These are phyloP conservation scores for Phylloscopus whistleri DNA, from an alignment of 2,113 vertebrate species.

Conservation along the genomic window DNA sequence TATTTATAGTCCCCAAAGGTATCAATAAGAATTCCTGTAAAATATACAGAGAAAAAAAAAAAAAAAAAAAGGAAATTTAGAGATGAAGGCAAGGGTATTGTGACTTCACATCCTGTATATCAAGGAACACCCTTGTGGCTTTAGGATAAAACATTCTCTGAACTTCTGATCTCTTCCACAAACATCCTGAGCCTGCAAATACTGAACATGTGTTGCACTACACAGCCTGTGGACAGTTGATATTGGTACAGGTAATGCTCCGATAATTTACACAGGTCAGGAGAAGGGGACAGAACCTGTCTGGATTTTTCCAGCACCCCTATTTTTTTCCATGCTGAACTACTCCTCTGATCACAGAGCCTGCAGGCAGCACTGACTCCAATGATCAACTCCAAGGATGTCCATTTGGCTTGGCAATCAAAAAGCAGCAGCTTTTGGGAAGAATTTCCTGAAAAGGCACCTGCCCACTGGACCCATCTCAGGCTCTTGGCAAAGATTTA, in stretches of 20 bases:
- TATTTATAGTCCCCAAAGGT: conserved; percentile 77
- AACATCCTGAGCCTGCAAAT: neutral
- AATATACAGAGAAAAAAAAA: neutral
- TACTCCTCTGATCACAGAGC: neutral
- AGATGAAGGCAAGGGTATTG: neutral
- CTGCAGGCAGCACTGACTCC: neutral
- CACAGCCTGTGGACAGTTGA: neutral
- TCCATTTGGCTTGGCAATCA: neutral
- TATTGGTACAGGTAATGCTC: neutral
- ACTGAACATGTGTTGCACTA: neutral
- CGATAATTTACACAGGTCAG: neutral
- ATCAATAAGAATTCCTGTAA: conserved; percentile 77
- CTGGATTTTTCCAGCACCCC: neutral
- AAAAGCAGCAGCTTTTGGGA: neutral
- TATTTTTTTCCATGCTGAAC: neutral
- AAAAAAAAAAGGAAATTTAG: neutral
- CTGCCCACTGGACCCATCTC: neutral
- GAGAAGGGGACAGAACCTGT: neutral
- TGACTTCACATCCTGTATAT: neutral
- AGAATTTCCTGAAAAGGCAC: neutral
- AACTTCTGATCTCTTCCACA: neutral
- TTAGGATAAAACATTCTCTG: neutral
- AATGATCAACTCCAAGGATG: neutral
- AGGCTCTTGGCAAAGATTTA: neutral
- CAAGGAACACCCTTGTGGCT: neutral